phyloP scores from a whole-genome alignment of 2,113 vertebrate species.

The Labrus mixtus region DNA sequence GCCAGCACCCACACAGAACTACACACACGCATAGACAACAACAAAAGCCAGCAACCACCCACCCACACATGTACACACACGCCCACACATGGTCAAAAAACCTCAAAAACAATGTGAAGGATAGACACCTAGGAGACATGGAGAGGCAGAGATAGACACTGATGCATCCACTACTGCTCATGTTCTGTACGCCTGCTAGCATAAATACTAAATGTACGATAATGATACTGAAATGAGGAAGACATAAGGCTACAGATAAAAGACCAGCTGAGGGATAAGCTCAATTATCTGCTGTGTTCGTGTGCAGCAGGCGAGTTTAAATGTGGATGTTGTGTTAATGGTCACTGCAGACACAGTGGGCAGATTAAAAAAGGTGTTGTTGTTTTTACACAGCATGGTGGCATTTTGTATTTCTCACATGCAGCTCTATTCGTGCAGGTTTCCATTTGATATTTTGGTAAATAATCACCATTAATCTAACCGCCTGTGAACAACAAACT shows the following conservation, averaged over 20 bases:
- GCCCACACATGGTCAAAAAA: conserved; percentile 22
- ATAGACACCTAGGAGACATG: not conserved
- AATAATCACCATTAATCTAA: not conserved
- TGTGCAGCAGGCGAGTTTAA: conserved; percentile 2
- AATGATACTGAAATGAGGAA: not conserved
- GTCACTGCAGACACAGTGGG: conserved; percentile 2
- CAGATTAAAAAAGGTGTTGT: conserved; percentile 2
- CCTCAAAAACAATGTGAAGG: conserved; percentile 19
- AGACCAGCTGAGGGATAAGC: not conserved
- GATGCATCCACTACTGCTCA: not conserved
- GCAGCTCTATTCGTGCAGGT: not conserved
- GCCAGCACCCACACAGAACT: conserved; percentile 58
- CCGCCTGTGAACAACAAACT: not conserved
- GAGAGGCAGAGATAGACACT: conserved; percentile 8
- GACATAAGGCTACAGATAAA: not conserved
- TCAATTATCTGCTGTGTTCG: not conserved
- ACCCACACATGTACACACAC: conserved; percentile 23
- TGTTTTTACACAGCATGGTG: conserved; percentile 5
- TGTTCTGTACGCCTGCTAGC: not conserved
- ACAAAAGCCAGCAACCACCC: conserved; percentile 11
- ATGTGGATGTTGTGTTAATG: not conserved
- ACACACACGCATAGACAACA: conserved; percentile 22
- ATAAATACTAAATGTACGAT: not conserved
- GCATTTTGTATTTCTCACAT: conserved; percentile 9
- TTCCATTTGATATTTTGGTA: not conserved